These are phyloP conservation scores for Anoplolepis gracilipes DNA, from an alignment of 1,140 invertebrate species.

Conservation along the genomic window DNA sequence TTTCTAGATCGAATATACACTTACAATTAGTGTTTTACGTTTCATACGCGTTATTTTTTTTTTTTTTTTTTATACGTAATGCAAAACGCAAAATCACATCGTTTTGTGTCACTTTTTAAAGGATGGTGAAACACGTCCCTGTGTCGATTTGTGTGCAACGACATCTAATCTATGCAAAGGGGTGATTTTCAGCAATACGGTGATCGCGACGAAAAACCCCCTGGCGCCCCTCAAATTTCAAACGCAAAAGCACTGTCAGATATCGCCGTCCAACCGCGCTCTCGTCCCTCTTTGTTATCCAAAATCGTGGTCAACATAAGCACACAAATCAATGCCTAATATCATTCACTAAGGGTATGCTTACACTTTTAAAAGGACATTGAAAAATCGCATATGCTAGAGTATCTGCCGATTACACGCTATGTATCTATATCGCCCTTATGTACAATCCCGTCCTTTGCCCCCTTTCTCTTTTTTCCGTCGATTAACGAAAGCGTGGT, in stretches of 20 bases:
- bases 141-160: conserved; percentile 21
- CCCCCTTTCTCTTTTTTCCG: conserved; percentile 17
- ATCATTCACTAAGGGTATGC: conserved; percentile 82
- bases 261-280: conserved; percentile 34
- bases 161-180: conserved; percentile 16
- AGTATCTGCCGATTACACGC: conserved; percentile 81
- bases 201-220: conserved; percentile 38
- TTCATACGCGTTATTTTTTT: no score
- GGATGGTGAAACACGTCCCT: no score
- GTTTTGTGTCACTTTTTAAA: not conserved
- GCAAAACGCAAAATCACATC: not conserved
- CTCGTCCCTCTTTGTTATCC: conserved; percentile 53
- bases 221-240: conserved; percentile 80
- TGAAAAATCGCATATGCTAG: conserved; percentile 85
- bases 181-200: not conserved
- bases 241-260: conserved; percentile 76
- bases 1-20: not conserved
- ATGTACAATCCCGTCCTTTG: conserved; percentile 75
- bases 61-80: no score
- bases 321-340: conserved; percentile 83
- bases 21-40: conserved; percentile 3
- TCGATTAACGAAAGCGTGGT: conserved; percentile 74
- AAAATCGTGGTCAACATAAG: conserved; percentile 79
- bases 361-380: conserved; percentile 85
- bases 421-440: conserved; percentile 75